Base-by-base conservation (phyloP, 1,140 invertebrate genomes). In the Euglossa dilemma region DNA sequence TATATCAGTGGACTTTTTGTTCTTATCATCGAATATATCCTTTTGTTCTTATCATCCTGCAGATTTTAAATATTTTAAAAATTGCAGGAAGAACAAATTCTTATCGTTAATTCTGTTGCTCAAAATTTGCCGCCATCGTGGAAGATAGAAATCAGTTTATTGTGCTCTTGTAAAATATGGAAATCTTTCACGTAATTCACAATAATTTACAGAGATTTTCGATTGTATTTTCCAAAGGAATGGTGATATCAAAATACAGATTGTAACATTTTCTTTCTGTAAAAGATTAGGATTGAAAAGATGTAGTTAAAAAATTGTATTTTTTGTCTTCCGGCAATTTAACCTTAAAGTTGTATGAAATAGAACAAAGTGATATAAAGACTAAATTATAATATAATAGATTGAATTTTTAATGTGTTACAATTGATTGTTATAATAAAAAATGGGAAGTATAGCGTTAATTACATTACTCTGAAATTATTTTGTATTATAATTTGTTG, bases 321-420 rank as follows among this genome's bases (percentile, higher is more conserved):
- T 8, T 25, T 59, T 23, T 8, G 11, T 23, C 5, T 47, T 25
- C 14, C 8, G 12, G 2, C 47, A 45, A 0, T 28, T 54, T 80
- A 80, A 80, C 79, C 79, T 80, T 28, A 25, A 45, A 80, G 16
- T 43, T 45, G 18, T 54, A 23, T 52, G 3, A 70, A 61, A 80
- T 45, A 20, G 28, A 20, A 45, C 0, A 74, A 8, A 59, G 14
- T 69, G 8, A 25, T n/a, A 57, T 23, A 47, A 12, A 25, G 0
- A 28, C 45, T 20, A 50, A 28, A 74, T 61, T 61, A 16, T 57
- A 16, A 43, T 47, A 7, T 59, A 23, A 59, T 45, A 71, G 36
- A 36, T 36, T 2, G 36, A 36, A 36, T 8, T 57, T n/a, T 18
- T 2, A 23, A 45, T 23, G 5, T 0, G 9, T 61, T 5, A 25